These are phyloP conservation scores for Entelurus aequoreus DNA, from an alignment of 2,113 vertebrate genomes.

Conservation along the genomic window DNA sequence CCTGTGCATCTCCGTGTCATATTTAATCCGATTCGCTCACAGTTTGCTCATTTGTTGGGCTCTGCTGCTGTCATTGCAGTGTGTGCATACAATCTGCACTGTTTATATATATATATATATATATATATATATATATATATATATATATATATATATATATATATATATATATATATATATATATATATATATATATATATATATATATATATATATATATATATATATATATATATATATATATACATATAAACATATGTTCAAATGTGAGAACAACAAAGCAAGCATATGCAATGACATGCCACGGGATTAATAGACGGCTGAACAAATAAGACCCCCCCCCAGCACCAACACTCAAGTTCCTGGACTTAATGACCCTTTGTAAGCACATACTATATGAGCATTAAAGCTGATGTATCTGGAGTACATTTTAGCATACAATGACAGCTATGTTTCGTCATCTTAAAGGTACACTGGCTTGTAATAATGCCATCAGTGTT, in stretches of 20 bases:
- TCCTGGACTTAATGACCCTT: no score
- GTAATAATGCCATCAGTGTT: no score
- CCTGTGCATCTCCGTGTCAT: neutral
- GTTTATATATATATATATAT: neutral
- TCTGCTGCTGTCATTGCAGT: neutral
- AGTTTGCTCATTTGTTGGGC: neutral
- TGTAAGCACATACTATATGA: no score
- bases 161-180: neutral
- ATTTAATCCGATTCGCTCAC: neutral
- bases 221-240: neutral
- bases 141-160: neutral
- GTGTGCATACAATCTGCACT: slow-evolving; percentile 1
- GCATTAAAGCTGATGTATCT: no score
- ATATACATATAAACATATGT: slow-evolving; percentile 40
- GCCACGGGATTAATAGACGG: no score
- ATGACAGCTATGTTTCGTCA: no score
- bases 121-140: neutral
- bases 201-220: neutral
- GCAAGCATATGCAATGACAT: neutral
- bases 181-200: neutral
- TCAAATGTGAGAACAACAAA: slow-evolving; percentile 21
- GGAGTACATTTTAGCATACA: no score
- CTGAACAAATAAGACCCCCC: no score
- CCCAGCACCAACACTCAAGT: no score
- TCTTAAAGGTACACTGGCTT: no score